Percentiles rank a stretch among this genome's conserved stretches.
Conservation (phyloP, 2,113 vertebrate species). For the Furnarius figulus region DNA sequence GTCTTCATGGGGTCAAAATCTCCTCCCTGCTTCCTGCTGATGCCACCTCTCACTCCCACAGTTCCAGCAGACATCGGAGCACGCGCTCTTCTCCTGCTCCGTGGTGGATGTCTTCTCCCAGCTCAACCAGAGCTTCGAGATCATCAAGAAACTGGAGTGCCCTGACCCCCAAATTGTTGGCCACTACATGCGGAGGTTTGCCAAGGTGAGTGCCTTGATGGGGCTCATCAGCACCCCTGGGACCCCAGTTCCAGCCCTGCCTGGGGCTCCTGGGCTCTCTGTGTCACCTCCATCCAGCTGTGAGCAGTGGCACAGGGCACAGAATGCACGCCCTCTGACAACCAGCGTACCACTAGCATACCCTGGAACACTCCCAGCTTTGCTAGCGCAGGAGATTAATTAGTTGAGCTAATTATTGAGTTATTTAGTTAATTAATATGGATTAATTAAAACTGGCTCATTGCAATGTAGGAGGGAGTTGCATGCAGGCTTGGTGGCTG, state of each 20-base stretch:
- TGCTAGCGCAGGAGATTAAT: not conserved
- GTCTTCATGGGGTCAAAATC: not conserved
- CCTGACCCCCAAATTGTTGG: conserved; percentile 96
- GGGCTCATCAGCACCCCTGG: not conserved
- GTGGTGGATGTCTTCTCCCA: conserved; percentile 99
- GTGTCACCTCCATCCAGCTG: not conserved
- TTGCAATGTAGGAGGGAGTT: not conserved
- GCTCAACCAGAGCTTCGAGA: conserved; percentile 99
- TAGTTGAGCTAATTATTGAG: not conserved
- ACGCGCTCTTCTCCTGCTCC: conserved; percentile 95
- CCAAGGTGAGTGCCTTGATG: conserved; percentile 80
- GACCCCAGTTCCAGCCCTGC: not conserved
- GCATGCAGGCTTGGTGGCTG: not conserved
- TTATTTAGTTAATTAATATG: not conserved
- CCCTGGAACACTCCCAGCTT: not conserved
- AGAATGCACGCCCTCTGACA: not conserved
- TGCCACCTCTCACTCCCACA: not conserved
- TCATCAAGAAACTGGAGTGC: conserved; percentile 97
- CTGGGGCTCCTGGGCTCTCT: too few relatives aligned
- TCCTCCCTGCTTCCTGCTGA: not conserved
- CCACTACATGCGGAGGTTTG: conserved; percentile 96
- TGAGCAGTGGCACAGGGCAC: too few relatives aligned
- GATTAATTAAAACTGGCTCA: not conserved
- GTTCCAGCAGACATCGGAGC: conserved; percentile 98
- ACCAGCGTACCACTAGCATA: not conserved